A percentile compares a stretch with the other conserved stretches of the same genome.
Evolutionary conservation across 2,113 vertebrate species (phyloP).

Genomic region (Eudyptes chrysolophus): DNA sequence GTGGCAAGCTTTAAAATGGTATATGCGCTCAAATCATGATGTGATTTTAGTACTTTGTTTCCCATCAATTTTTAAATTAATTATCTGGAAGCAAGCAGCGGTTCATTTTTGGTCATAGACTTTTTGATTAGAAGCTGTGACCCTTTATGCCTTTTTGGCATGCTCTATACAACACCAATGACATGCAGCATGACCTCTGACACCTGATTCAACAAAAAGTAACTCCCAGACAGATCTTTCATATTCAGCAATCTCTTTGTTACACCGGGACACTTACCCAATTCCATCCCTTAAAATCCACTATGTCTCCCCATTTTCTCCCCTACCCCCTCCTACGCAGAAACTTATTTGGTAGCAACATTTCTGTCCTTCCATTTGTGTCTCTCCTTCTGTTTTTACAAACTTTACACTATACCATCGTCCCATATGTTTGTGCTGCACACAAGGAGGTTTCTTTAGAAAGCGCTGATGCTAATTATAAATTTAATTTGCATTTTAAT

Average conservation of each 20-base stretch:
- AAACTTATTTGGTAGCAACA: conserved; percentile 47
- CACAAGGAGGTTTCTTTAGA: conserved; percentile 96
- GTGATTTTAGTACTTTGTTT: conserved; percentile 74
- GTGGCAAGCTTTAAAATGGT: conserved; percentile 24
- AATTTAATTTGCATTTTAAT: conserved; percentile 99
- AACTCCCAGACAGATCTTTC: conserved; percentile 76
- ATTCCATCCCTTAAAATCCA: conserved; percentile 34
- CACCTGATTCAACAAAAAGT: conserved; percentile 87
- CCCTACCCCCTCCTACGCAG: neutral
- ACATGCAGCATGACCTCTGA: conserved; percentile 85
- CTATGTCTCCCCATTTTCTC: neutral
- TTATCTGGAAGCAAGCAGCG: conserved; percentile 88
- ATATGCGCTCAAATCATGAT: conserved; percentile 55
- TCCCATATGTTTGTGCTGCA: conserved; percentile 96
- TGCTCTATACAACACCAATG: conserved; percentile 80
- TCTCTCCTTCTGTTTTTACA: conserved; percentile 75
- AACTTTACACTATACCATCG: conserved; percentile 80
- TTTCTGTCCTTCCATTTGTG: conserved; percentile 54
- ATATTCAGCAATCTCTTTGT: conserved; percentile 82
- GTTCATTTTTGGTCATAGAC: conserved; percentile 92
- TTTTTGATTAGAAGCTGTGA: conserved; percentile 90
- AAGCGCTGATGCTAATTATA: conserved; percentile 99
- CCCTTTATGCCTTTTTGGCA: conserved; percentile 80
- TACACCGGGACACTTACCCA: conserved; percentile 68
- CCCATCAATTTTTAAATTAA: conserved; percentile 91